A percentile compares a stretch with the other conserved stretches of the same genome.
Evolutionary conservation across 2,888 invertebrate genomes (phyloP).

Genomic region (Amphipoea lucens): DNA sequence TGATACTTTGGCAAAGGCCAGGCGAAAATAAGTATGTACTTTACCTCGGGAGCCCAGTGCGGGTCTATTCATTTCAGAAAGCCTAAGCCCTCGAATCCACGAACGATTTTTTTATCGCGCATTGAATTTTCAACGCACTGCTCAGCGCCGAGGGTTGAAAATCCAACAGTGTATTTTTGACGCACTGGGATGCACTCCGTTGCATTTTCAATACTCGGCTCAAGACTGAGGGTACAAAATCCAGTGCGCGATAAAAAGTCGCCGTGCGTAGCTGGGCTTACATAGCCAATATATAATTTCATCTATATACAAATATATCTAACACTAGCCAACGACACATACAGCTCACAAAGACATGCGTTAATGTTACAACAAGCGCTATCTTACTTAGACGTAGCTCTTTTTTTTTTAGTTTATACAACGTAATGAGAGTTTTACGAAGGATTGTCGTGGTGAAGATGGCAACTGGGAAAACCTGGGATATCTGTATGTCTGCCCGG

Average conservation of each 20-base stretch:
- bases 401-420: slow-evolving; percentile 40
- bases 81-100: neutral
- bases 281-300: slow-evolving; percentile 19
- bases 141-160: neutral
- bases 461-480: neutral
- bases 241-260: neutral
- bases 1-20: neutral
- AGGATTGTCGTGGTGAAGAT: slow-evolving; percentile 17
- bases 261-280: neutral
- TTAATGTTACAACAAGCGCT: slow-evolving; percentile 53
- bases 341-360: slow-evolving; percentile 56
- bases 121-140: neutral
- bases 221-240: neutral
- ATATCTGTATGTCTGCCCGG: neutral
- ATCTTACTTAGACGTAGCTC: slow-evolving; percentile 39
- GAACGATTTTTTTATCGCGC: neutral
- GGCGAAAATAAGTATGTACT: too few relatives aligned
- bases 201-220: neutral
- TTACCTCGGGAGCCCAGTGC: neutral
- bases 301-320: slow-evolving; percentile 48
- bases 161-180: neutral
- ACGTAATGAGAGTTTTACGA: slow-evolving; percentile 29
- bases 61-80: neutral
- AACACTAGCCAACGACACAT: slow-evolving; percentile 58
- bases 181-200: neutral